A percentile compares a stretch with the other conserved stretches of the same genome.
Conservation (phyloP, 2,797 vertebrate species). For the Darevskia mixta region DNA sequence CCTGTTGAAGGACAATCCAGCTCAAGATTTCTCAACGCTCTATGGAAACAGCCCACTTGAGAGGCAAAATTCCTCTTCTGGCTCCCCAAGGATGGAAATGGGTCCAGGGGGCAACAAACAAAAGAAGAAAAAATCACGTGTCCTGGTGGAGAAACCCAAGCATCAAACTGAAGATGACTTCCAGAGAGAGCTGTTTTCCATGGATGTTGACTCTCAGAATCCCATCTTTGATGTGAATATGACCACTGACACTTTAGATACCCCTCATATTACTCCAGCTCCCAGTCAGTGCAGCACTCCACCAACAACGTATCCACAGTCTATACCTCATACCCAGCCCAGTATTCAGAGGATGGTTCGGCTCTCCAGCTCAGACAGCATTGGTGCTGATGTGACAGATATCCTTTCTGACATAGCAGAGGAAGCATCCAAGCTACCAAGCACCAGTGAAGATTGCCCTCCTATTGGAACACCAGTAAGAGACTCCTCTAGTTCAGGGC, state of each 20-base stretch:
- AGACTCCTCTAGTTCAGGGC: constrained; percentile 96
- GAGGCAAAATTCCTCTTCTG: constrained; percentile 96
- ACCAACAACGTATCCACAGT: constrained; percentile 87
- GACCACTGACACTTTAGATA: constrained; percentile 93
- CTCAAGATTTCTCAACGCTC: constrained; percentile 93
- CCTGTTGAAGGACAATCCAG: constrained; percentile 96
- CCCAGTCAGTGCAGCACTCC: constrained; percentile 98
- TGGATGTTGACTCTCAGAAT: constrained; percentile 98
- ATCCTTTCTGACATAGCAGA: constrained; percentile 97
- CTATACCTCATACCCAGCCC: constrained; percentile 86
- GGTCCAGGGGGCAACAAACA: constrained; percentile 86
- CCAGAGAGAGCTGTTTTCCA: constrained; percentile 96
- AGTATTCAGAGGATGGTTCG: constrained; percentile 89
- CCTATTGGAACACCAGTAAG: constrained; percentile 92
- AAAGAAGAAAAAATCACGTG: constrained; percentile 93
- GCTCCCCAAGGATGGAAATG: constrained; percentile 89
- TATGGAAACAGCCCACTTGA: constrained; percentile 94
- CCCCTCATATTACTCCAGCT: constrained; percentile 96
- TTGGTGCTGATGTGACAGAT: constrained; percentile 95
- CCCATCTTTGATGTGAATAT: constrained; percentile 97
- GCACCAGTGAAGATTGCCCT: constrained; percentile 80
- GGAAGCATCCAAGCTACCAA: constrained; percentile 90
- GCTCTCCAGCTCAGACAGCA: constrained; percentile 96
- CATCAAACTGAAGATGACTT: constrained; percentile 97
- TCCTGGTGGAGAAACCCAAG: constrained; percentile 83